Percentiles rank a stretch among this genome's conserved stretches.
phyloP scores from a whole-genome alignment of 1,140 invertebrate species.

The Ladona fulva region DNA sequence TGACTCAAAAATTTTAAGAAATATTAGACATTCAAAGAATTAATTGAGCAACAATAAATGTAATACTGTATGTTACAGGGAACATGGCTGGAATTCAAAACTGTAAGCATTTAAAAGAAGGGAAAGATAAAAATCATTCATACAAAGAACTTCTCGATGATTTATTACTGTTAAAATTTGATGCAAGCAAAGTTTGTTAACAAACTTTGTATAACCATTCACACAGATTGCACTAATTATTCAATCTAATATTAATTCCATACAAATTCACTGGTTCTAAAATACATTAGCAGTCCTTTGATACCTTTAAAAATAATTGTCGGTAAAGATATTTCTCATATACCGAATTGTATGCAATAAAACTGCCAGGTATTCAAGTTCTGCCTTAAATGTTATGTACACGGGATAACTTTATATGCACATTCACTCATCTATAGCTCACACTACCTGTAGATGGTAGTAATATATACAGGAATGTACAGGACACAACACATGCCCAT shows the following conservation, averaged over 20 bases:
- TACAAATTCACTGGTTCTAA: conserved; percentile 3
- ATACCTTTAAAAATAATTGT: conserved; percentile 8
- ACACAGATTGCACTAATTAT: conserved; percentile 1
- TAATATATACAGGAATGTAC: not conserved
- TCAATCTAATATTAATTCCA: not conserved
- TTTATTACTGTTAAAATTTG: not conserved
- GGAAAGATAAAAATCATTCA: not conserved
- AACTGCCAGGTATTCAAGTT: conserved; percentile 9
- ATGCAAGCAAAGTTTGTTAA: not conserved
- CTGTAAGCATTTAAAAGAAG: too few species aligned
- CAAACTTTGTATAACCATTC: conserved; percentile 3
- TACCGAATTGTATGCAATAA: not conserved
- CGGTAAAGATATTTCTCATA: not conserved
- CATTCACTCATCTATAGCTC: not conserved
- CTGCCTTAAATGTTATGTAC: not conserved
- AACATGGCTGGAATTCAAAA: too few species aligned
- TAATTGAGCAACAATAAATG: too few species aligned
- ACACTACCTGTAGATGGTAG: not conserved
- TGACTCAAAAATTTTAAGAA: too few species aligned
- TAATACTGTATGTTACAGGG: too few species aligned
- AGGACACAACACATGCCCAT: not conserved
- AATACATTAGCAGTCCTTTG: not conserved
- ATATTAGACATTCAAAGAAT: too few species aligned
- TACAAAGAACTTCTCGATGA: not conserved
- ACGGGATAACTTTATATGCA: not conserved